Base-by-base conservation (phyloP, 37 sponge, comb jelly and placozoan genomes). In the Agelas oroides region DNA sequence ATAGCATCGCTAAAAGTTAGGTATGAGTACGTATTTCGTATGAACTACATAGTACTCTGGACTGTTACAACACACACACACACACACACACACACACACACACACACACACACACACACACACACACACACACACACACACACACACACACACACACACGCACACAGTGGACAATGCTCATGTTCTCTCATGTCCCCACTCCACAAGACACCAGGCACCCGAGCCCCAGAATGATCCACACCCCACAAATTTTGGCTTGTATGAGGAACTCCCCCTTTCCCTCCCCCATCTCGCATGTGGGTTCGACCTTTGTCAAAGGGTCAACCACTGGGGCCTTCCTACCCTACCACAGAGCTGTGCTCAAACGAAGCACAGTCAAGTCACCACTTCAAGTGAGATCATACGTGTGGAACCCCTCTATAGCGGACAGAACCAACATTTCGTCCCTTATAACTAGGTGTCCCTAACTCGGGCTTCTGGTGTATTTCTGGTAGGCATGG, bases 161-260 rank as follows among this genome's bases (percentile, higher is more conserved):
- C 73, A 46, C 56, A 2, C 72, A 89, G 89, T 89, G 89, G 89
- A 78, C 66, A 0, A 32, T 89, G 39, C 65, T 88, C 38, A 46
- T 78, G 0, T 76, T 89, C 58, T 24, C 63, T 24, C 5, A 8
- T 46, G 46, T 46, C 46, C 46, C 46, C 6, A 8, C 46, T 21
- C 5, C 38, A 8, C 34, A 27, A 11, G 19, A 19, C 58, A 52
- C 19, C 65, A 36, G 57, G 15, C 53, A 1, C 59, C 69, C 69
- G 23, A 33, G 59, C 21, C 1, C 28, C 19, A 3, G n/a, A 24
- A 27, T 23, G 0, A n/a, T 27, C 12, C 82, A 55, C 65, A 53
- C 54, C 65, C 16, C 63, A 28, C 27, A 65, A 39, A n/a, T 20
- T n/a, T 27, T 25, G 5, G 33, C 65, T 34, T 53, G 84, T 14